Percentiles rank a stretch among this genome's conserved stretches.
These are phyloP conservation scores for Rhegmatorhina hoffmannsi DNA, from an alignment of 2,113 vertebrate species.

Conservation along the genomic window DNA sequence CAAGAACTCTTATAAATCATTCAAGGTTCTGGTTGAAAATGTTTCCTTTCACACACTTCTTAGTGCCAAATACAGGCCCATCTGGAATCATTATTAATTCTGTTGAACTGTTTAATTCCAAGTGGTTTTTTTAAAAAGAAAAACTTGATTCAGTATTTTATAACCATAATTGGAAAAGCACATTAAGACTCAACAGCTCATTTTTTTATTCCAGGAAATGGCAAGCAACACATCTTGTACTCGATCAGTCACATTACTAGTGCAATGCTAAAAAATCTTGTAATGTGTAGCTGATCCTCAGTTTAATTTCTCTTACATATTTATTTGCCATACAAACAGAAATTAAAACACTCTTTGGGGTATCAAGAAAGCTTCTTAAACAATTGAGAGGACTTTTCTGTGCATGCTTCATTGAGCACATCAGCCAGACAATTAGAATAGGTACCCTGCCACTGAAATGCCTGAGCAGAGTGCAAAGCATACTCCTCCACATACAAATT, in stretches of 20 bases:
- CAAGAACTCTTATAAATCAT: conserved; percentile 55
- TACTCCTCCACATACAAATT: neutral
- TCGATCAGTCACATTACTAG: neutral
- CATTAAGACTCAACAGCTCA: conserved; percentile 46
- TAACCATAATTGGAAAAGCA: conserved; percentile 54
- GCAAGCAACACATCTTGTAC: conserved; percentile 50
- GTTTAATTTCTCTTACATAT: neutral
- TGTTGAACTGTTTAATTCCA: conserved; percentile 52
- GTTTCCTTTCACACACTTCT: conserved; percentile 62
- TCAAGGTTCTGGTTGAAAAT: conserved; percentile 63
- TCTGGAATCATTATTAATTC: conserved; percentile 68
- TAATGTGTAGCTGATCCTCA: neutral
- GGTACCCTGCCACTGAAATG: neutral
- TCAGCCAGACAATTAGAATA: neutral
- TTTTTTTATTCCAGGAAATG: conserved; percentile 55
- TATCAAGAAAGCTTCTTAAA: neutral
- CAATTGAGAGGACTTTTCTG: neutral
- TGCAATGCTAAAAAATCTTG: neutral
- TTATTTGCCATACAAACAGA: neutral
- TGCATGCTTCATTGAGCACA: neutral
- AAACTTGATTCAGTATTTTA: conserved; percentile 51
- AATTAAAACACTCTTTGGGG: neutral
- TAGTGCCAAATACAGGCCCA: conserved; percentile 55
- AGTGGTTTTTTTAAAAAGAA: conserved; percentile 16
- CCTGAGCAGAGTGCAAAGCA: neutral